These are phyloP conservation scores for Agrotis puta DNA, from an alignment of 2,888 invertebrate species.

Conservation along the genomic window DNA sequence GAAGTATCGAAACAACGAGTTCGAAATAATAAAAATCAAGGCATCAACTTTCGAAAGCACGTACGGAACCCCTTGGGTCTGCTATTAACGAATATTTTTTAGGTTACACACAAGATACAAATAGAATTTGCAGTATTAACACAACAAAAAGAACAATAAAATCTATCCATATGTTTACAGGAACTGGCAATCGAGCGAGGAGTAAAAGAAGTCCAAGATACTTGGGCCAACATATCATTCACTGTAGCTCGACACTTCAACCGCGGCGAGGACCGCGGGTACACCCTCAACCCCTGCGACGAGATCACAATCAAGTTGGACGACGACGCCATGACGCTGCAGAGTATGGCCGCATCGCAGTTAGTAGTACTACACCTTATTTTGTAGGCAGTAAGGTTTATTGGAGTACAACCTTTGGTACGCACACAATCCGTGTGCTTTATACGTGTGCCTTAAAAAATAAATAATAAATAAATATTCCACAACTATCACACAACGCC, in stretches of 20 bases:
- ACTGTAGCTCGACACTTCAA: slow-evolving; percentile 93
- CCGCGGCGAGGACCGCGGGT: slow-evolving; percentile 95
- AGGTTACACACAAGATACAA: no score
- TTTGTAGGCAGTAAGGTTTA: neutral
- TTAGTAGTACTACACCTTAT: slow-evolving; percentile 69
- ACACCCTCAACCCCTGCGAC: slow-evolving; percentile 95
- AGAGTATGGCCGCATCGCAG: slow-evolving; percentile 97
- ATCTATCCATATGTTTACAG: slow-evolving; percentile 64
- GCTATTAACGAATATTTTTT: no score
- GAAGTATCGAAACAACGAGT: no score
- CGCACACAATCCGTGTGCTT: neutral
- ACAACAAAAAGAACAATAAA: neutral
- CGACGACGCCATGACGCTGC: slow-evolving; percentile 97
- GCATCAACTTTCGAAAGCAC: no score
- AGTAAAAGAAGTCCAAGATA: slow-evolving; percentile 95
- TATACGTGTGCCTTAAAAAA: no score
- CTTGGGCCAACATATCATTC: slow-evolving; percentile 93
- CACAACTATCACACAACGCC: no score
- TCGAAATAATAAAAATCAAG: no score
- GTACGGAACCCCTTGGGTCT: no score
- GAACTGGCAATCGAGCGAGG: slow-evolving; percentile 97
- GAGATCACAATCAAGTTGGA: slow-evolving; percentile 96
- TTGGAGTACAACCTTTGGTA: neutral
- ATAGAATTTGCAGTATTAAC: no score
- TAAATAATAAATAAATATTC: no score